These are phyloP conservation scores for Heterodera schachtii DNA, from an alignment of 1,140 invertebrate species.

Conservation along the genomic window DNA sequence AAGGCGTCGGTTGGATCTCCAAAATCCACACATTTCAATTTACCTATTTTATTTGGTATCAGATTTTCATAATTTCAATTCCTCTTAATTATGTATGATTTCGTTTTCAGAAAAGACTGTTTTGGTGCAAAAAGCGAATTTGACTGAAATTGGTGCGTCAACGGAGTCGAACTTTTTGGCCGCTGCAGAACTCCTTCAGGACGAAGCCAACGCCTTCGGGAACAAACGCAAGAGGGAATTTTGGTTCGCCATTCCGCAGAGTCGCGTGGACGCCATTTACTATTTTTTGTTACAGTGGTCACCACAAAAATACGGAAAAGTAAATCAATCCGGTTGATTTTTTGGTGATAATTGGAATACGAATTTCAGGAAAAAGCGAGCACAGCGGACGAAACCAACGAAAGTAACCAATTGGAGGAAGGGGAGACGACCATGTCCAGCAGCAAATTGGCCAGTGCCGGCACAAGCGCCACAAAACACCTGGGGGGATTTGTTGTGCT, in stretches of 20 bases:
- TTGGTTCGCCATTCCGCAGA: slow-evolving; percentile 61
- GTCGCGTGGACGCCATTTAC: slow-evolving; percentile 62
- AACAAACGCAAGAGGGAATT: slow-evolving; percentile 63
- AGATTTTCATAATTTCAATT: too few species aligned
- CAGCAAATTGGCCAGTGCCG: slow-evolving; percentile 4
- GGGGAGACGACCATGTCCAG: not conserved
- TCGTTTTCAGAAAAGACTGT: slow-evolving; percentile 9
- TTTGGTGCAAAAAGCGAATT: slow-evolving; percentile 3
- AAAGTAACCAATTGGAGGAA: slow-evolving; percentile 2
- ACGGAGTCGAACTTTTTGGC: not conserved
- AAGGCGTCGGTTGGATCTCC: too few species aligned
- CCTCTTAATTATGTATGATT: not conserved
- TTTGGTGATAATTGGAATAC: not conserved
- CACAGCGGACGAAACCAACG: slow-evolving; percentile 44
- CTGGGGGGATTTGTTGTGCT: slow-evolving; percentile 45
- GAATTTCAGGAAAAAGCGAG: slow-evolving; percentile 35
- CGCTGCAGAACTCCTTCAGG: slow-evolving; percentile 43
- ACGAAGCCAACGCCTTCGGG: slow-evolving; percentile 55
- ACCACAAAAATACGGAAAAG: slow-evolving; percentile 65
- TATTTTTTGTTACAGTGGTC: slow-evolving; percentile 64
- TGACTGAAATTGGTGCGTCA: not conserved
- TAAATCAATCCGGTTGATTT: slow-evolving; percentile 1
- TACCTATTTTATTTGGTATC: too few species aligned
- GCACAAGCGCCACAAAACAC: slow-evolving; percentile 11
- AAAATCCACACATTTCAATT: too few species aligned